Conservation (phyloP, 1,140 invertebrate genomes). For the Drosophila guanche region DNA sequence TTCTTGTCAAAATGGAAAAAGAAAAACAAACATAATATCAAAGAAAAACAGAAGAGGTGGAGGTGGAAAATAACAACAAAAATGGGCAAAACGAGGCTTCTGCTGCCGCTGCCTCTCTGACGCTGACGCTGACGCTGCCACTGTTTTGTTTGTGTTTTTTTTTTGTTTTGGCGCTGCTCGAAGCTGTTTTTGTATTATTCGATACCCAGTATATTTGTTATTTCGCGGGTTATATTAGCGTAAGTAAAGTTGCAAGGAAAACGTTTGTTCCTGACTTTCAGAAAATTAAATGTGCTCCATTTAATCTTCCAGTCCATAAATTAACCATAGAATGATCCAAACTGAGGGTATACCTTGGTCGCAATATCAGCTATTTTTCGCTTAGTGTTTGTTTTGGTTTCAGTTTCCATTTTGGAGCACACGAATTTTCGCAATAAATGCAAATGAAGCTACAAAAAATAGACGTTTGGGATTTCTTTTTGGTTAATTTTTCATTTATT, state of each 20-base stretch:
- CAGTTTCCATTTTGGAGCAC: conserved; percentile 24
- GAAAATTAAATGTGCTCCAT: no score
- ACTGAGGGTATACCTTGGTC: no score
- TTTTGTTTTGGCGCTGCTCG: background rate
- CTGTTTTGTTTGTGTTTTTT: conserved; percentile 1
- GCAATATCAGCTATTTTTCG: background rate
- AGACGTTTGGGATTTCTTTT: background rate
- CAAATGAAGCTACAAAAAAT: conserved; percentile 24
- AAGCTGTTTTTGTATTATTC: no score
- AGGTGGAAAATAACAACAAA: conserved; percentile 14
- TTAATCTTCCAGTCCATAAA: no score
- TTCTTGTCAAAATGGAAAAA: conserved; percentile 44
- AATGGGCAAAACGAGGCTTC: conserved; percentile 5
- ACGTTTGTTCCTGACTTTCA: no score
- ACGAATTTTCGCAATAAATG: conserved; percentile 45
- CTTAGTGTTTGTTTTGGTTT: conserved; percentile 29
- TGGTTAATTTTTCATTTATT: conserved; percentile 24
- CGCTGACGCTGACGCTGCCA: background rate
- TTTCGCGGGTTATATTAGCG: no score
- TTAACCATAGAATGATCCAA: no score
- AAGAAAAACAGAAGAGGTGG: conserved; percentile 20
- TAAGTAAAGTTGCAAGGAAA: no score
- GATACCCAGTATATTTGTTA: no score
- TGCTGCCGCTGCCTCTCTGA: background rate
- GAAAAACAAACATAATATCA: conserved; percentile 34